These are phyloP conservation scores for Zoanthus gigantus DNA, from an alignment of 92 coral and sea anemone genomes.

Conservation along the genomic window DNA sequence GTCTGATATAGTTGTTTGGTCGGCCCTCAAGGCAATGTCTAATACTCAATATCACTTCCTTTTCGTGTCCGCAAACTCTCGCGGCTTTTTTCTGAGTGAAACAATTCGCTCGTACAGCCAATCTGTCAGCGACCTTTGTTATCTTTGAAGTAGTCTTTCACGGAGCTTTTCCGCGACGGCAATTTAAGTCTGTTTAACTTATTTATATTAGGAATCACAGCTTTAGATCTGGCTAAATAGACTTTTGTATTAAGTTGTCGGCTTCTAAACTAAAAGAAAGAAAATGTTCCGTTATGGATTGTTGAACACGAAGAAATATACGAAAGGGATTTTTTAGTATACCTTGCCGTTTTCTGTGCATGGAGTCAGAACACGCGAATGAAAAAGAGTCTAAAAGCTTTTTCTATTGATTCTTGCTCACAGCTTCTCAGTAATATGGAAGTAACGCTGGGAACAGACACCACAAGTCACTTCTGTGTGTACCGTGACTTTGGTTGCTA, in stretches of 20 bases:
- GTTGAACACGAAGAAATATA: not conserved
- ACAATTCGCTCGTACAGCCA: not conserved
- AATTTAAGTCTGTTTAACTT: not conserved
- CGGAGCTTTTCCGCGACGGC: constrained; percentile 2
- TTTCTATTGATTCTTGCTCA: not conserved
- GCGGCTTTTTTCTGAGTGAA: no score
- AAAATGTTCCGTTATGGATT: not conserved
- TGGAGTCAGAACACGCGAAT: not conserved
- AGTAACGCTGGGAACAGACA: constrained; percentile 63
- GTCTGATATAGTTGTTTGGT: no score
- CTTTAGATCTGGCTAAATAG: not conserved
- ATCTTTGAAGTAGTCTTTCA: not conserved
- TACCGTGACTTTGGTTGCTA: constrained; percentile 87
- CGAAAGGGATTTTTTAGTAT: not conserved
- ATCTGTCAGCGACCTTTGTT: constrained; percentile 2
- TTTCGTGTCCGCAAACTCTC: no score
- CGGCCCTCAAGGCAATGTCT: no score
- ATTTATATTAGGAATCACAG: not conserved
- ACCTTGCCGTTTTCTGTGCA: no score
- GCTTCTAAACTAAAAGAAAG: not conserved
- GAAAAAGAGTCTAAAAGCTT: constrained; percentile 11
- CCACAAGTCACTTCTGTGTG: constrained; percentile 65
- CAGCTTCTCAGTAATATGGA: constrained; percentile 80
- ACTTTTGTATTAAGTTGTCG: not conserved
- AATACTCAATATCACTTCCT: no score